Evolutionary conservation across 2,113 vertebrate species (phyloP).

Genomic region (Puma concolor): DNA sequence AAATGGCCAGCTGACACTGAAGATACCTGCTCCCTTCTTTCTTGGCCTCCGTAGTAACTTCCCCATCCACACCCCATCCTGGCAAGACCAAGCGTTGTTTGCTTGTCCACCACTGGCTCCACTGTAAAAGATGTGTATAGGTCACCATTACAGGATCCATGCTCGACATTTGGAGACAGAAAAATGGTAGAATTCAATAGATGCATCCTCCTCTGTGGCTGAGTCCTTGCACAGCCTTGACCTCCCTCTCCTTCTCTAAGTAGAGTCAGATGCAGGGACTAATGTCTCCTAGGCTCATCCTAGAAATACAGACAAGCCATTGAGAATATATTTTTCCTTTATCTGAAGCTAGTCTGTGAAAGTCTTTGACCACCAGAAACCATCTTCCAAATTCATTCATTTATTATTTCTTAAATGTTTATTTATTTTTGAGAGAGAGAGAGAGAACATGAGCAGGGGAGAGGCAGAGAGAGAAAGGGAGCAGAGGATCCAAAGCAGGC

Average conservation of each 20-base stretch:
- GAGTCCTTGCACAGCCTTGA: background rate
- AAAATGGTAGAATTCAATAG: background rate
- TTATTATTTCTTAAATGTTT: background rate
- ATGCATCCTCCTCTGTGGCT: background rate
- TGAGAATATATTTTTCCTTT: background rate
- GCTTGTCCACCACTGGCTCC: background rate
- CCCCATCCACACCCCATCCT: background rate
- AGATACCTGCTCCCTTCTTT: background rate
- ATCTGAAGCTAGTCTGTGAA: background rate
- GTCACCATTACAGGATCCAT: background rate
- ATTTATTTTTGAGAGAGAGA: too few species aligned
- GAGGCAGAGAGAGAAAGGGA: too few species aligned
- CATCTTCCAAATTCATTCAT: slow-evolving; percentile 7
- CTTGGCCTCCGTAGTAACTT: background rate
- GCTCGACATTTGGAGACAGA: background rate
- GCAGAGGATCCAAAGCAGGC: too few species aligned
- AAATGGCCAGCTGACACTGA: background rate
- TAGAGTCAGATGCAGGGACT: background rate
- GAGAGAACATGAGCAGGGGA: too few species aligned
- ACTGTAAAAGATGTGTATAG: background rate
- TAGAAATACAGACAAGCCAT: slow-evolving; percentile 6
- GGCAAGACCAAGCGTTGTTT: background rate
- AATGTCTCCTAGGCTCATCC: background rate
- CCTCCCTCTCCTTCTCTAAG: background rate
- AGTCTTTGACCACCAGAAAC: background rate